Conservation (phyloP, 1,140 invertebrate species). For the Dryas iulia region DNA sequence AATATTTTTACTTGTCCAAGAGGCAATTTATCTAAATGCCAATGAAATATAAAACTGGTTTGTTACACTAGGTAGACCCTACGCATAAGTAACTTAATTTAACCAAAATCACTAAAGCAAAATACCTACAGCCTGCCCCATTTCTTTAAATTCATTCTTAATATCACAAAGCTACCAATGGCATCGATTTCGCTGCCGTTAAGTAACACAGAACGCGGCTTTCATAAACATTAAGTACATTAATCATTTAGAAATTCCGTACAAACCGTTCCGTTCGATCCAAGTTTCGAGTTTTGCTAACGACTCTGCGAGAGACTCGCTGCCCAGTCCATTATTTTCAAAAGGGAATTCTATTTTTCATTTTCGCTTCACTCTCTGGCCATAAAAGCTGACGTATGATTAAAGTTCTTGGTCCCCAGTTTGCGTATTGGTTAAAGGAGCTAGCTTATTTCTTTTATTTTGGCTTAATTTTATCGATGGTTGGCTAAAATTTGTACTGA, state of each 20-base stretch:
- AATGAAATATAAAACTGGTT: no score
- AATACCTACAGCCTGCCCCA: neutral
- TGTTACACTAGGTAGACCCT: no score
- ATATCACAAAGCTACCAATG: neutral
- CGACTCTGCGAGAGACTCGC: slow-evolving; percentile 59
- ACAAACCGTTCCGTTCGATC: slow-evolving; percentile 46
- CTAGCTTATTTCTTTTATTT: neutral
- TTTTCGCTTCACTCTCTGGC: slow-evolving; percentile 51
- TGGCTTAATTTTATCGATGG: neutral
- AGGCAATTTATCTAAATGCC: no score
- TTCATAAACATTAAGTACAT: slow-evolving; percentile 58
- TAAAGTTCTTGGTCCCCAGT: slow-evolving; percentile 46
- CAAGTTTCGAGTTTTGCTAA: slow-evolving; percentile 62
- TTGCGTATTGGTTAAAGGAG: slow-evolving; percentile 25
- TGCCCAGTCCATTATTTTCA: slow-evolving; percentile 70
- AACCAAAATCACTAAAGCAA: neutral
- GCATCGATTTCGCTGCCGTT: neutral
- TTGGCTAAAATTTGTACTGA: neutral
- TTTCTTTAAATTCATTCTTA: neutral
- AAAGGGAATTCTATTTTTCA: slow-evolving; percentile 62
- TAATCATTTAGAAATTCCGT: slow-evolving; percentile 57
- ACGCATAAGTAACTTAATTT: neutral
- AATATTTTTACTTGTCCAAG: no score
- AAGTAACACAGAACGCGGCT: slow-evolving; percentile 25
- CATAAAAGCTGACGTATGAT: slow-evolving; percentile 65